Conservation (phyloP, 2,797 vertebrate species). For the Peromyscus melanophrys region DNA sequence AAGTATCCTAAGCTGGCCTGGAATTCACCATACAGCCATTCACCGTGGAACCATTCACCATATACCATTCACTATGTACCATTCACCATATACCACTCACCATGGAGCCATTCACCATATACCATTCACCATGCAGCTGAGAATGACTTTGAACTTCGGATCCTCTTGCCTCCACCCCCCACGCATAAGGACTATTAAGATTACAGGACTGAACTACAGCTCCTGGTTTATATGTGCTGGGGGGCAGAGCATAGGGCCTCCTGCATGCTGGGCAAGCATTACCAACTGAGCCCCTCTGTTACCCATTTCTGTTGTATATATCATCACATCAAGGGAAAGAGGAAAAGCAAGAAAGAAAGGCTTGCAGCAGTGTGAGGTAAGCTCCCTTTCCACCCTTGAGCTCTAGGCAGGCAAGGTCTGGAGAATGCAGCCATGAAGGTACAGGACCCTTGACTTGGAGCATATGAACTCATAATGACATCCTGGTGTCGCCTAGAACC, state of each 20-base stretch:
- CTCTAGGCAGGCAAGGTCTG: background rate
- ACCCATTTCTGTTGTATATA: background rate
- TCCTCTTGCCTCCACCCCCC: background rate
- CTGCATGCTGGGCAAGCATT: background rate
- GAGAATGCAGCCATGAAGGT: background rate
- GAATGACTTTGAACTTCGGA: background rate
- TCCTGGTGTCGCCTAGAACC: background rate
- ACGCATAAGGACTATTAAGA: background rate
- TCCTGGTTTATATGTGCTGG: background rate
- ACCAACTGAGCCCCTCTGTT: background rate
- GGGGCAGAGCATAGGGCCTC: background rate
- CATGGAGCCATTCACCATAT: background rate
- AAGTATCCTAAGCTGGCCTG: background rate
- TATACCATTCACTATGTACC: too few species aligned
- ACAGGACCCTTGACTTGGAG: background rate
- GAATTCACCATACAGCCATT: background rate
- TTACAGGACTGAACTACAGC: background rate
- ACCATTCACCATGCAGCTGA: background rate
- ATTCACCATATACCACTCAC: too few species aligned
- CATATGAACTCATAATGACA: background rate
- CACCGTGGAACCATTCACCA: too few species aligned
- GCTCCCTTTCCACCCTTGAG: background rate
- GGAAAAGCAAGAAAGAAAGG: background rate
- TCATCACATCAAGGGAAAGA: background rate
- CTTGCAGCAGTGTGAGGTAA: background rate